phyloP scores from a whole-genome alignment of 2,888 invertebrate species.

The Ornithoptera priamus region DNA sequence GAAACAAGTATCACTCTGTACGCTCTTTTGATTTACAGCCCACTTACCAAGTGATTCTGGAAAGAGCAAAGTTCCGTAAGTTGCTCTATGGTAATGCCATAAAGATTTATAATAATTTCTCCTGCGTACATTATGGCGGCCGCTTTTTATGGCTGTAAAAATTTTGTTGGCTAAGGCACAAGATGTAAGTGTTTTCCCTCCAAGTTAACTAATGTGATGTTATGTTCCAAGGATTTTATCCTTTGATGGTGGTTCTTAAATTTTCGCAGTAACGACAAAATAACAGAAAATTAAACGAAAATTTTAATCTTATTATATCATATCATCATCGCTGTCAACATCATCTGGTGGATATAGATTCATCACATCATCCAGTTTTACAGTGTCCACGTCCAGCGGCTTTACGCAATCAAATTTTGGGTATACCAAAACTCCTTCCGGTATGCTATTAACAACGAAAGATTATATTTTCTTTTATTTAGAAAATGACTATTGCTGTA shows the following conservation, averaged over 20 bases:
- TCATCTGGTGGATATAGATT: too few relatives aligned
- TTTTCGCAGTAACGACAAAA: neutral
- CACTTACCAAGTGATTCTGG: constrained; percentile 71
- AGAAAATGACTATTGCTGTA: too few relatives aligned
- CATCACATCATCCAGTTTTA: too few relatives aligned
- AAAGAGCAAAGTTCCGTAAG: constrained; percentile 73
- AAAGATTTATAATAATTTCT: constrained; percentile 78
- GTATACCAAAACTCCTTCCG: too few relatives aligned
- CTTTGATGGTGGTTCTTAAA: constrained; percentile 23
- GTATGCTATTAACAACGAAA: too few relatives aligned
- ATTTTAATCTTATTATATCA: too few relatives aligned
- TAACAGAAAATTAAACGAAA: too few relatives aligned
- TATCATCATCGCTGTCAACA: too few relatives aligned
- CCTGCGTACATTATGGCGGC: constrained; percentile 60
- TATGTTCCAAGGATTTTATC: constrained; percentile 25
- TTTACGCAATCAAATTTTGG: too few relatives aligned
- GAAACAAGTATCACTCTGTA: constrained; percentile 41
- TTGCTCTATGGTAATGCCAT: constrained; percentile 76
- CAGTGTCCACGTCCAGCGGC: too few relatives aligned
- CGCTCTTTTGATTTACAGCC: constrained; percentile 69
- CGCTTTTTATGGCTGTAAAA: constrained; percentile 64
- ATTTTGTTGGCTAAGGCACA: constrained; percentile 62
- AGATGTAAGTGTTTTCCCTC: constrained; percentile 48
- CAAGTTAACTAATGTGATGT: constrained; percentile 39
- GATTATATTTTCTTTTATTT: too few relatives aligned